Evolutionary conservation across 1,140 invertebrate species (phyloP).

Genomic region (Calephelis nemesis): DNA sequence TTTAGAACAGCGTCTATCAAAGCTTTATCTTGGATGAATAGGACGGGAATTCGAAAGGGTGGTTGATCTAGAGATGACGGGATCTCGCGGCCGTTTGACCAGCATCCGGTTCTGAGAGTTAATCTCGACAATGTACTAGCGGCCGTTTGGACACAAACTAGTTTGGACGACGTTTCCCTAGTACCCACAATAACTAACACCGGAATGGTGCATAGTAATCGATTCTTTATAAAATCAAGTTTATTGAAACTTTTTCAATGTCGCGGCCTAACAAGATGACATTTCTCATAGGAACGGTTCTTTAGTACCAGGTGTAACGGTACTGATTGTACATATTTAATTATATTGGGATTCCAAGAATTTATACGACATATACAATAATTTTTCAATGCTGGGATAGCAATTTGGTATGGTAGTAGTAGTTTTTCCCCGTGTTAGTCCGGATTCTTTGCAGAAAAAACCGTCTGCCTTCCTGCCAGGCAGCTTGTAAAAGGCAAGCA

Average conservation of each 20-base stretch:
- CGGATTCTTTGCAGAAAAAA: no score
- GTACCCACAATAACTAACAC: constrained; percentile 45
- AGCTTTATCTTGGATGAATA: constrained; percentile 66
- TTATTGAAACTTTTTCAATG: constrained; percentile 56
- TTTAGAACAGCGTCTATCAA: constrained; percentile 41
- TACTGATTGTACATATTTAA: not conserved
- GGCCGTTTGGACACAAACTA: constrained; percentile 68
- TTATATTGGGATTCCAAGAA: not conserved
- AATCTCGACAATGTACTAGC: constrained; percentile 66
- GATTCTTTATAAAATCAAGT: constrained; percentile 63
- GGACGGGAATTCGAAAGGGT: constrained; percentile 59
- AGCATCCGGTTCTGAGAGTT: constrained; percentile 75
- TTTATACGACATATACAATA: not conserved
- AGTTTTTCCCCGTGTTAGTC: no score
- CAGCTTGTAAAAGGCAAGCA: no score
- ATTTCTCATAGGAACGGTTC: constrained; percentile 16
- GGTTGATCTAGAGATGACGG: constrained; percentile 59
- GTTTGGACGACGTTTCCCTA: constrained; percentile 64
- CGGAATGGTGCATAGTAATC: constrained; percentile 60
- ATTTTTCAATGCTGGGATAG: no score
- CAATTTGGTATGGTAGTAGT: no score
- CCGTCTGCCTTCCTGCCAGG: no score
- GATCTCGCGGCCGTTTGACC: constrained; percentile 62
- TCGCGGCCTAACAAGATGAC: constrained; percentile 13
- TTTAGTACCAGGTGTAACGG: constrained; percentile 9